Evolutionary conservation across 2,113 vertebrate species (phyloP), one percentile per base, ranked within the genome.

Genomic region (Marmota flaviventris): DNA sequence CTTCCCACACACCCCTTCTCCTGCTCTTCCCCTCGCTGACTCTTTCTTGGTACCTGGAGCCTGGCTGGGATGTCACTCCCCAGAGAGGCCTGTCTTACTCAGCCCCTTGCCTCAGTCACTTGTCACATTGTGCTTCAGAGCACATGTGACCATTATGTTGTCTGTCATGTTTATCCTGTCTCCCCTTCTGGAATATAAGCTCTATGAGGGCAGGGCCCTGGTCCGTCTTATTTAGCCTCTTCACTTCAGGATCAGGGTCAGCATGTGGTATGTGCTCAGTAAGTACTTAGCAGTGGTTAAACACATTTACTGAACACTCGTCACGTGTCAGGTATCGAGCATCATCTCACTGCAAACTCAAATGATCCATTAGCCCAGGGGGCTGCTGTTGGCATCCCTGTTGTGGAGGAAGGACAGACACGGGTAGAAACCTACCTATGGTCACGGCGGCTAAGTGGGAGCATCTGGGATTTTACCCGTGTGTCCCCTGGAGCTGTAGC

Each of bases 61-160:
- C n/a, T n/a, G 39, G 16, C n/a, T 42, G 51, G 56, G 72, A 34
- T 27, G 56, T 85, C 93, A 25, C 58, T 58, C 51, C 65, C 83
- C 18, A 11, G 63, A 37, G 20, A 89, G n/a, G 34, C 37, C 75
- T 37, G 12, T 39, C 32, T 37, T 27, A 16, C 4, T 6, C 32
- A 4, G 72, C 56, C 20, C 27, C 42, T 10, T n/a, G 22, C 61
- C 24, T 69, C 22, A 0, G 12, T 17, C 32, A 18, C 32, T 45
- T 53, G 11, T 51, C 70, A 73, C 7, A 0, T 9, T 0, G 0
- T 7, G 17, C 42, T 82, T 77, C n/a, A 29, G 11, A 45, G 56
- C 27, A 4, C 22, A 7, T 27, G 32, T 12, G 7, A 10, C 51
- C 29, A 2, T 29, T 5, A 1, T 73, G n/a, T 22, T 22, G 0